Evolutionary conservation across 2,797 vertebrate species (phyloP).

Genomic region (Bradypus variegatus): DNA sequence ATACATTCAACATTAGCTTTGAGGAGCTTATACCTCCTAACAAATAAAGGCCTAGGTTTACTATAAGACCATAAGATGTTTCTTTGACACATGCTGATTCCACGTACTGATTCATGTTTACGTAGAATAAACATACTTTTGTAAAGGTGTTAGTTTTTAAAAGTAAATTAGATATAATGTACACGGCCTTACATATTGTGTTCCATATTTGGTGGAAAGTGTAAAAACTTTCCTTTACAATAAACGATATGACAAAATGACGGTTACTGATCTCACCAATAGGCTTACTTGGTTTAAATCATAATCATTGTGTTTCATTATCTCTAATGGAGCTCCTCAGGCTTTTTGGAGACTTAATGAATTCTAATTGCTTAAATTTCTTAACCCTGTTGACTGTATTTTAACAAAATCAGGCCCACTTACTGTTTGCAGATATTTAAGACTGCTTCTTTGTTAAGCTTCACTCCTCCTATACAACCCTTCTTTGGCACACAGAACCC

Average conservation of each 20-base stretch:
- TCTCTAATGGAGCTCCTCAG: neutral
- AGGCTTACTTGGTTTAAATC: neutral
- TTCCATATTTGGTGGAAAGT: neutral
- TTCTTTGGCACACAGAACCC: neutral
- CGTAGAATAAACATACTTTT: neutral
- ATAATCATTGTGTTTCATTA: neutral
- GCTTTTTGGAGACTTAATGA: neutral
- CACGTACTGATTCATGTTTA: neutral
- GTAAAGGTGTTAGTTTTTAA: slow-evolving; percentile 1
- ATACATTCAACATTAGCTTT: neutral
- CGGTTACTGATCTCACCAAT: neutral
- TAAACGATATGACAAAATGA: neutral
- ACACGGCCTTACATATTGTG: neutral
- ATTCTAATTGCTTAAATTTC: neutral
- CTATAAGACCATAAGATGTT: neutral
- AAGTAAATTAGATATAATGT: neutral
- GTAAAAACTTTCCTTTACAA: neutral
- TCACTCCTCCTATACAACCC: neutral
- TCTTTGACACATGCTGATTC: neutral
- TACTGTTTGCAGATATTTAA: neutral
- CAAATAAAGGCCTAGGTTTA: neutral
- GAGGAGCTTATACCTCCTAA: neutral
- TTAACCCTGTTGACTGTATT: neutral
- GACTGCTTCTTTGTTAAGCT: neutral
- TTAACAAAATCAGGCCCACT: neutral